These are phyloP conservation scores for Brenthis ino DNA, from an alignment of 2,888 invertebrate genomes.

Conservation along the genomic window DNA sequence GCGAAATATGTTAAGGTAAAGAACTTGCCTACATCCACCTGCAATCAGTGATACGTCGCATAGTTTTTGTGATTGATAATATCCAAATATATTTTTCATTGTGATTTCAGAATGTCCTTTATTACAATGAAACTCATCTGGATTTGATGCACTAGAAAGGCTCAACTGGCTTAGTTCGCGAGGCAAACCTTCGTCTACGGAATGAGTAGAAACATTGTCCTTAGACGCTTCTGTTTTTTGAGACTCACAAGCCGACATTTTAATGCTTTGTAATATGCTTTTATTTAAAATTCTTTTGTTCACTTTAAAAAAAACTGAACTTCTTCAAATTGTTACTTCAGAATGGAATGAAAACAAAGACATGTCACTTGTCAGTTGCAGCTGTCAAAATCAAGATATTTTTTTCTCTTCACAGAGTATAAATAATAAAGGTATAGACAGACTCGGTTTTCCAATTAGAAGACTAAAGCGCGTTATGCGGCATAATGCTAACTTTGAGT, in stretches of 20 bases:
- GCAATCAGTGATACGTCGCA: constrained; percentile 94
- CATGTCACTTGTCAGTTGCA: constrained; percentile 41
- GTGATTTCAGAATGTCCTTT: constrained; percentile 91
- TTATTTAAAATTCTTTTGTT: constrained; percentile 22
- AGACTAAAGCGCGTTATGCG: too few species aligned
- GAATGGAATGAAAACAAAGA: constrained; percentile 58
- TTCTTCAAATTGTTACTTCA: constrained; percentile 37
- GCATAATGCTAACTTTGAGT: too few species aligned
- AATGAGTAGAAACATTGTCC: constrained; percentile 77
- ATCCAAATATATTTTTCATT: constrained; percentile 90
- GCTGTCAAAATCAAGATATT: constrained; percentile 21
- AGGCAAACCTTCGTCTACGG: constrained; percentile 82
- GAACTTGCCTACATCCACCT: constrained; percentile 84
- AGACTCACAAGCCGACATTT: constrained; percentile 71
- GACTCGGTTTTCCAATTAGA: too few species aligned
- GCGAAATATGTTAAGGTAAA: not conserved
- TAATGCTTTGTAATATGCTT: constrained; percentile 38
- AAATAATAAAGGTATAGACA: not conserved
- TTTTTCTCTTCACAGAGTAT: not conserved
- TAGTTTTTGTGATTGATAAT: constrained; percentile 90
- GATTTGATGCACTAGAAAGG: constrained; percentile 85
- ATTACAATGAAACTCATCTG: constrained; percentile 90
- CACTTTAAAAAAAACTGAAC: constrained; percentile 32
- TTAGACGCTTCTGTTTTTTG: constrained; percentile 69
- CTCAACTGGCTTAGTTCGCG: constrained; percentile 86